phyloP scores from a whole-genome alignment of 1,140 invertebrate species.

The Habropoda laboriosa region DNA sequence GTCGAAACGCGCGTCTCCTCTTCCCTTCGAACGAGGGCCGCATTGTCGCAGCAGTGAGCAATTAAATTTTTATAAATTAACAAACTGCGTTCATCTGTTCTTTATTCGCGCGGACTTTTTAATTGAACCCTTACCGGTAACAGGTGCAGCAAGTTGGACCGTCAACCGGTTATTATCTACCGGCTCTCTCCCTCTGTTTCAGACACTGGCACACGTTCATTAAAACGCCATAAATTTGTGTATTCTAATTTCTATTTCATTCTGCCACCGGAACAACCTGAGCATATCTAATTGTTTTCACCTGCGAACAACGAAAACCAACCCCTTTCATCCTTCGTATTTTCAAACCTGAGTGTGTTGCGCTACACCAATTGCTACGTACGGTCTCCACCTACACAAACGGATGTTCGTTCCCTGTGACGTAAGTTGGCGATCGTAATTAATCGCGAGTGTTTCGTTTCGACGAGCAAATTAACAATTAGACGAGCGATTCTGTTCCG shows the following conservation, averaged over 20 bases:
- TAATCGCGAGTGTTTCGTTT: conserved; percentile 27
- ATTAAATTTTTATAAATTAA: conserved; percentile 50
- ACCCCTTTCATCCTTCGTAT: background rate
- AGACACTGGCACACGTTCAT: conserved; percentile 45
- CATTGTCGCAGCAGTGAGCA: background rate
- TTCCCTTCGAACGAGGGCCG: no score
- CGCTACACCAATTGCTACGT: conserved; percentile 17
- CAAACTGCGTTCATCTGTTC: background rate
- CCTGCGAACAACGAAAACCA: no score
- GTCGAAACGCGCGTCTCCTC: no score
- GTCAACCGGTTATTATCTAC: conserved; percentile 52
- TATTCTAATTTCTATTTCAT: conserved; percentile 54
- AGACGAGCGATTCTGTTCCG: background rate
- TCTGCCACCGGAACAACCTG: background rate
- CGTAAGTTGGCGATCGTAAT: conserved; percentile 7
- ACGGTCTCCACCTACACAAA: background rate
- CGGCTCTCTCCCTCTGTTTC: conserved; percentile 29
- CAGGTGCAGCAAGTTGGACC: conserved; percentile 48
- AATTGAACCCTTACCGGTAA: conserved; percentile 54
- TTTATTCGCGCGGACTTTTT: conserved; percentile 45
- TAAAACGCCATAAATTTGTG: conserved; percentile 54
- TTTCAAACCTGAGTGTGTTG: background rate
- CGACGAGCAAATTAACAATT: conserved; percentile 30
- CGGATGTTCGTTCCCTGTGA: conserved; percentile 7
- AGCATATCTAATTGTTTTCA: conserved; percentile 44